phyloP scores from a whole-genome alignment of 2,888 invertebrate species.

The Kryphioiulus occultus region DNA sequence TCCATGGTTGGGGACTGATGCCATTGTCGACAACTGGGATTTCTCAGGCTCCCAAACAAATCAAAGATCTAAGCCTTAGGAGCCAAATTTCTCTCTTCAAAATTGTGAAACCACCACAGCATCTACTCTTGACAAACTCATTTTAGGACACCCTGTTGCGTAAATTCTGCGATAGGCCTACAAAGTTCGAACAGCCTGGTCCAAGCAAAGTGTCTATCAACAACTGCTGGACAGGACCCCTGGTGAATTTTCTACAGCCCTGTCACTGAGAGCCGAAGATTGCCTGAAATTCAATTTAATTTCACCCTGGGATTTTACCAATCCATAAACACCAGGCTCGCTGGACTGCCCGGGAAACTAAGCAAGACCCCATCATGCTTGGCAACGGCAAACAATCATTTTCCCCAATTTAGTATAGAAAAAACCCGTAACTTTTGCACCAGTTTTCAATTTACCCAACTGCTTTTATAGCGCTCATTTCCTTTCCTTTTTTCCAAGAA shows the following conservation, averaged over 20 bases:
- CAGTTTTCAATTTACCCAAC: neutral
- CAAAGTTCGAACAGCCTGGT: too few species aligned
- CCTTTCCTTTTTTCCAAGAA: neutral
- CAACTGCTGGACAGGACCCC: neutral
- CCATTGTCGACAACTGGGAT: too few species aligned
- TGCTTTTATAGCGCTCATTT: neutral
- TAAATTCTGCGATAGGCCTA: too few species aligned
- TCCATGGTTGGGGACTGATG: too few species aligned
- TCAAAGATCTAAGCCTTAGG: neutral
- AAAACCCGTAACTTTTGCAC: neutral
- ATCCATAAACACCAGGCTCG: neutral
- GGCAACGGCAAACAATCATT: neutral
- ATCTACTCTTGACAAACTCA: neutral
- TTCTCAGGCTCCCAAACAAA: neutral
- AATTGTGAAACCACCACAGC: neutral
- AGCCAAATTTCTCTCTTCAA: neutral
- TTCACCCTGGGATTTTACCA: neutral
- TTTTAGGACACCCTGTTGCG: neutral
- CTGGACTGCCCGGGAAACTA: too few species aligned
- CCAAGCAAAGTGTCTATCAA: too few species aligned
- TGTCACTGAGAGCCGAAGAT: neutral
- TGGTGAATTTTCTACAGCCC: neutral
- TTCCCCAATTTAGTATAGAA: neutral
- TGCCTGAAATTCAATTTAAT: neutral
- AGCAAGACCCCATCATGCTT: neutral